Conservation (phyloP, 2,113 vertebrate genomes). For the Lanius collurio region DNA sequence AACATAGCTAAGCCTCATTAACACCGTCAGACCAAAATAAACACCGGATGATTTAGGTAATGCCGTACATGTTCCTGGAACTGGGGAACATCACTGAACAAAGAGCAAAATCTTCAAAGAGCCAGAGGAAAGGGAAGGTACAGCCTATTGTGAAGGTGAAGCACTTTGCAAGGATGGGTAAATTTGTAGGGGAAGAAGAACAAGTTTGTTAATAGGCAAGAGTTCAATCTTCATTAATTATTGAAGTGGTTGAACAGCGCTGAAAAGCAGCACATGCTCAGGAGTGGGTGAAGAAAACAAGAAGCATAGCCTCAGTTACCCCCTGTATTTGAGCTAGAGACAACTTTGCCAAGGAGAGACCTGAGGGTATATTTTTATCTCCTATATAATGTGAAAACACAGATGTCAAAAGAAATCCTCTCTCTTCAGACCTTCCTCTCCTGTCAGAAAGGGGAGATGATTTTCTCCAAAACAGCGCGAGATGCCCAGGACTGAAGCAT, state of each 20-base stretch:
- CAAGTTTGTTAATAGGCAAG: slow-evolving; percentile 9
- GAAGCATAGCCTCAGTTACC: background rate
- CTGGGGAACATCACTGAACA: background rate
- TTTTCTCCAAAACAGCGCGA: background rate
- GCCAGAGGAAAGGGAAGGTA: background rate
- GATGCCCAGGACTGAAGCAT: background rate
- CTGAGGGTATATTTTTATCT: background rate
- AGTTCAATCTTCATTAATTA: background rate
- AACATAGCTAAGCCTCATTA: slow-evolving; percentile 14
- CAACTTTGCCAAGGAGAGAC: background rate
- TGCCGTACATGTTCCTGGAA: background rate
- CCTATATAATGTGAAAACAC: background rate
- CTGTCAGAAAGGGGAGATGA: fast-evolving
- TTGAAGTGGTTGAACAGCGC: background rate
- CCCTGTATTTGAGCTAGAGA: background rate
- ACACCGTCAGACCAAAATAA: background rate
- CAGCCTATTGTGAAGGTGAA: background rate
- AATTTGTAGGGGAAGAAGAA: slow-evolving; percentile 20
- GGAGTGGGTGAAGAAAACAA: background rate
- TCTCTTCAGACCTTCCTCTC: background rate
- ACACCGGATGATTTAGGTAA: slow-evolving; percentile 4
- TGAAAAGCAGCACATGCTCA: background rate
- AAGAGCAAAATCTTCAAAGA: slow-evolving; percentile 30
- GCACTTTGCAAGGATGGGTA: background rate
- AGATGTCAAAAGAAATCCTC: background rate